phyloP scores from a whole-genome alignment of 2,888 invertebrate species.

The Pachycephus smyrnensis region DNA sequence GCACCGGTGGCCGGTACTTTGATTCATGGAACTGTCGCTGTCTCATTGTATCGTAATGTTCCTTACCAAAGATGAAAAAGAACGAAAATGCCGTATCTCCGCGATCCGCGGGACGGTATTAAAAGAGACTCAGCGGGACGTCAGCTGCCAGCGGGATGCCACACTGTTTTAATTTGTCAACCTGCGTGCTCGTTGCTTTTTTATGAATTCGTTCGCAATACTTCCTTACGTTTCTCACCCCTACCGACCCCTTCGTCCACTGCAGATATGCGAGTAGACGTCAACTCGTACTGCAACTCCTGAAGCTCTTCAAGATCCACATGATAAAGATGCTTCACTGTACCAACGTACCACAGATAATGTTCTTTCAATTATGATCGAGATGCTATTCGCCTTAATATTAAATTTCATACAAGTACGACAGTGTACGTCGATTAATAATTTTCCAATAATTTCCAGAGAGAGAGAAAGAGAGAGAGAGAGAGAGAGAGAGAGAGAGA shows the following conservation, averaged over 20 bases:
- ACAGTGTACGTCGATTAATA: background rate
- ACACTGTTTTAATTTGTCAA: constrained; percentile 51
- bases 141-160: constrained; percentile 35
- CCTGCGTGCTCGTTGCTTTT: constrained; percentile 18
- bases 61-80: constrained; percentile 11
- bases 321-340: constrained; percentile 19
- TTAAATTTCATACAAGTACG: background rate
- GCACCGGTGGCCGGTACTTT: constrained; percentile 17
- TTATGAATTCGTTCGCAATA: background rate
- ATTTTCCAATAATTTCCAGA: background rate
- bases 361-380: background rate
- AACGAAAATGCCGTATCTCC: background rate
- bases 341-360: background rate
- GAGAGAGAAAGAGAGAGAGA: background rate
- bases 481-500: background rate
- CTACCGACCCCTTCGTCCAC: background rate
- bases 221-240: background rate
- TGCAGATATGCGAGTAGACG: background rate
- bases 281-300: background rate
- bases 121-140: constrained; percentile 29
- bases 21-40: constrained; percentile 26
- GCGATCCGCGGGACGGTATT: background rate
- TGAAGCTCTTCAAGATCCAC: constrained; percentile 12
- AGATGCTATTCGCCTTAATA: background rate
- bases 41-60: constrained; percentile 28